These are phyloP conservation scores for Lordiphosa stackelbergi DNA, from an alignment of 1,140 invertebrate species.

Conservation along the genomic window DNA sequence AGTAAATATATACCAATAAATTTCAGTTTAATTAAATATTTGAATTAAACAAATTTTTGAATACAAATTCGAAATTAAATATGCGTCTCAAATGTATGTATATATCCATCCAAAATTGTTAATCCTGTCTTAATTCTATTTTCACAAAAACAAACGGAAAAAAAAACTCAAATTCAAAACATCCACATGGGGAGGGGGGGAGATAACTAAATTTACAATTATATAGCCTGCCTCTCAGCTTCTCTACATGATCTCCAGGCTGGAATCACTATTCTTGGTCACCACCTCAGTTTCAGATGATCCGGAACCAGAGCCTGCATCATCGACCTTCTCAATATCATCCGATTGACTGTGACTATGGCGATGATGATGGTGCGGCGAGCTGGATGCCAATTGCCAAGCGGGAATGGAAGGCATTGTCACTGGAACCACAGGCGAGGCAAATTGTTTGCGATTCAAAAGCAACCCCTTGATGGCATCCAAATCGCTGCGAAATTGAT, in stretches of 20 bases:
- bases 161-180: too few species aligned
- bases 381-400: slow-evolving; percentile 83
- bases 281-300: slow-evolving; percentile 83
- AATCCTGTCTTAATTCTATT: too few species aligned
- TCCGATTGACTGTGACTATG: slow-evolving; percentile 56
- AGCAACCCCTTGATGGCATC: slow-evolving; percentile 87
- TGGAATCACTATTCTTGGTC: slow-evolving; percentile 84
- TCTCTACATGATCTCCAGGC: slow-evolving; percentile 83
- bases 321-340: slow-evolving; percentile 73
- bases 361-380: slow-evolving; percentile 55
- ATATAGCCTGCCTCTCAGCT: slow-evolving; percentile 21
- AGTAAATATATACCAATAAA: too few species aligned
- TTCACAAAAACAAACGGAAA: too few species aligned
- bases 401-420: slow-evolving; percentile 84
- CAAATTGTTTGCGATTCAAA: slow-evolving; percentile 87
- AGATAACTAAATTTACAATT: slow-evolving; percentile 17
- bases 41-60: too few species aligned
- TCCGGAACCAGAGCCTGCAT: slow-evolving; percentile 79
- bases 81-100: too few species aligned
- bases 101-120: too few species aligned
- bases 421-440: slow-evolving; percentile 79
- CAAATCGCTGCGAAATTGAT: slow-evolving; percentile 85
- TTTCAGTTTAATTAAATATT: too few species aligned
- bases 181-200: too few species aligned
- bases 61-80: too few species aligned